Conservation (phyloP, 2,797 vertebrate genomes). For the Poeciliopsis paucimaculata region DNA sequence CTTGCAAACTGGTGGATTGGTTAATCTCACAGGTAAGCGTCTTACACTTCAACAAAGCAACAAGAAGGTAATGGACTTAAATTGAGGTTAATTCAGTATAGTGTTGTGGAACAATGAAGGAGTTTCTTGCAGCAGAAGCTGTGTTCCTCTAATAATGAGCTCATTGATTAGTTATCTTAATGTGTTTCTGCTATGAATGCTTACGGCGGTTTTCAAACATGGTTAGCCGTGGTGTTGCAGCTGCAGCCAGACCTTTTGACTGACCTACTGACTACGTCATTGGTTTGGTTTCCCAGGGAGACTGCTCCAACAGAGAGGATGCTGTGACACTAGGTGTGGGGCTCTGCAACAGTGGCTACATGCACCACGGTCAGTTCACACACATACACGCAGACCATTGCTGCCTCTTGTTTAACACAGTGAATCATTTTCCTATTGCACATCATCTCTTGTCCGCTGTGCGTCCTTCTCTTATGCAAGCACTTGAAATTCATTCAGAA, state of each 20-base stretch:
- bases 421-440: background rate
- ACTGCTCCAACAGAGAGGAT: conserved; percentile 95
- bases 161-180: background rate
- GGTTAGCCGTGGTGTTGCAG: conserved; percentile 8
- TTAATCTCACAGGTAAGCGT: conserved; percentile 89
- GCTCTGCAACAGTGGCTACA: conserved; percentile 97
- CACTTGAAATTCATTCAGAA: conserved; percentile 6
- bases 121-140: background rate
- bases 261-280: conserved; percentile 59
- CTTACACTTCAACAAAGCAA: background rate
- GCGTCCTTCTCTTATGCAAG: background rate
- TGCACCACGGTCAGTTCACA: conserved; percentile 93
- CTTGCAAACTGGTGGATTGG: conserved; percentile 96
- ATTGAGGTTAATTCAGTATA: background rate
- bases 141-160: background rate
- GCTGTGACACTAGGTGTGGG: conserved; percentile 94
- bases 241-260: conserved; percentile 50
- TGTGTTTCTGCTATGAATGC: background rate
- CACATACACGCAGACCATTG: background rate
- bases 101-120: too few species aligned
- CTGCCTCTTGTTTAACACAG: background rate
- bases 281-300: conserved; percentile 86
- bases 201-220: conserved; percentile 10
- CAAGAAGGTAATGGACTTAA: background rate
- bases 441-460: background rate